These are phyloP conservation scores for Dasypolia templi DNA, from an alignment of 2,888 invertebrate species.

Conservation along the genomic window DNA sequence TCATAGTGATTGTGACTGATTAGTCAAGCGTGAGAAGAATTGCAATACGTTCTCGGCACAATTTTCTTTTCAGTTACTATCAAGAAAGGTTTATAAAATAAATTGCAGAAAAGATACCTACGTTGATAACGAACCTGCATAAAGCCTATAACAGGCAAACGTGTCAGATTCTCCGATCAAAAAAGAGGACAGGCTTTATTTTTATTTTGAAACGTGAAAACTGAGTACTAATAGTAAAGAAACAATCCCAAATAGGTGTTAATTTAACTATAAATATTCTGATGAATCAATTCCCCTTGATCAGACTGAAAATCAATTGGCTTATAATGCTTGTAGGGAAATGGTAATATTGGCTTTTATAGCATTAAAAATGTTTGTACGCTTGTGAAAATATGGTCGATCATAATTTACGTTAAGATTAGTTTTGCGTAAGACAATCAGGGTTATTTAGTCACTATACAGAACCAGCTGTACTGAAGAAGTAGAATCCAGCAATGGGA, in stretches of 20 bases:
- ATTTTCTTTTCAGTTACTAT: background rate
- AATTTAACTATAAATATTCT: constrained; percentile 2
- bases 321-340: background rate
- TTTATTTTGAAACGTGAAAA: background rate
- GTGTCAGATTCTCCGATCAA: background rate
- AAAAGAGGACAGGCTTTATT: background rate
- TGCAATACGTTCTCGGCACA: background rate
- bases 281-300: no score
- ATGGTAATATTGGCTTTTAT: background rate
- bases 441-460: background rate
- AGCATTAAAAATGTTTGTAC: background rate
- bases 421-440: background rate
- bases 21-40: no score
- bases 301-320: background rate
- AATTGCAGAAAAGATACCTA: background rate
- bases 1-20: no score
- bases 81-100: background rate
- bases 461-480: background rate
- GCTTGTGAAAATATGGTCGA: background rate
- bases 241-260: background rate
- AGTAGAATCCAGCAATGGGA: background rate
- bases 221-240: background rate
- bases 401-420: background rate
- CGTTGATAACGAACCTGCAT: background rate
- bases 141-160: no score